These are phyloP conservation scores for Mobula birostris DNA, from an alignment of 2,113 vertebrate species.

Conservation along the genomic window DNA sequence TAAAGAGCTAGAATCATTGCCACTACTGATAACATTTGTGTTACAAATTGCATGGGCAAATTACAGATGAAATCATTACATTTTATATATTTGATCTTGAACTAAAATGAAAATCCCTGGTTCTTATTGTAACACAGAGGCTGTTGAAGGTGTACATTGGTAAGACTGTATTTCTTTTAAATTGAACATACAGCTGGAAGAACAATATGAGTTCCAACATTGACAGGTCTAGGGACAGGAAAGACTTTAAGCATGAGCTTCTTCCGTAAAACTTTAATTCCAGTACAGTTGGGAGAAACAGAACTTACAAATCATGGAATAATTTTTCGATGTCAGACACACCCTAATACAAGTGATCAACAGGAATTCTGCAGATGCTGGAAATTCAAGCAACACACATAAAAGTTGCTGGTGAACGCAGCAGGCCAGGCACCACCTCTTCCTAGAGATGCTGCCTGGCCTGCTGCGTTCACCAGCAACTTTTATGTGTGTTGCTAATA, in stretches of 20 bases:
- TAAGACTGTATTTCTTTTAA: not conserved
- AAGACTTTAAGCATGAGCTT: not conserved
- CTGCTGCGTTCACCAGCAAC: too few relatives aligned
- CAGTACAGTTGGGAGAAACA: not conserved
- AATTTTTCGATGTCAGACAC: not conserved
- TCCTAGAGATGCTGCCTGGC: too few relatives aligned
- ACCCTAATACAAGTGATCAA: too few relatives aligned
- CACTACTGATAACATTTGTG: not conserved
- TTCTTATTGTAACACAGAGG: not conserved
- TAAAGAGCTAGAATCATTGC: not conserved
- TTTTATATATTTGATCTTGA: not conserved
- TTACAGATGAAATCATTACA: not conserved
- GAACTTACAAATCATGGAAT: not conserved
- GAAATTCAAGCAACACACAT: too few relatives aligned
- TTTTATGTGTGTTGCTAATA: too few relatives aligned
- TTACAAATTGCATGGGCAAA: not conserved
- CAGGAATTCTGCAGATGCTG: too few relatives aligned
- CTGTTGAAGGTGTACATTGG: not conserved
- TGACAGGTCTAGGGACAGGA: not conserved
- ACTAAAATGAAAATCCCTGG: not conserved
- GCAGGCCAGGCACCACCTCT: too few relatives aligned
- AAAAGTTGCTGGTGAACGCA: too few relatives aligned
- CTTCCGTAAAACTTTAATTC: constrained; percentile 5
- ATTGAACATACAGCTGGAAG: not conserved
- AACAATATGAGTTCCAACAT: not conserved